Conservation (phyloP, 2,797 vertebrate genomes). For the Avahi laniger region DNA sequence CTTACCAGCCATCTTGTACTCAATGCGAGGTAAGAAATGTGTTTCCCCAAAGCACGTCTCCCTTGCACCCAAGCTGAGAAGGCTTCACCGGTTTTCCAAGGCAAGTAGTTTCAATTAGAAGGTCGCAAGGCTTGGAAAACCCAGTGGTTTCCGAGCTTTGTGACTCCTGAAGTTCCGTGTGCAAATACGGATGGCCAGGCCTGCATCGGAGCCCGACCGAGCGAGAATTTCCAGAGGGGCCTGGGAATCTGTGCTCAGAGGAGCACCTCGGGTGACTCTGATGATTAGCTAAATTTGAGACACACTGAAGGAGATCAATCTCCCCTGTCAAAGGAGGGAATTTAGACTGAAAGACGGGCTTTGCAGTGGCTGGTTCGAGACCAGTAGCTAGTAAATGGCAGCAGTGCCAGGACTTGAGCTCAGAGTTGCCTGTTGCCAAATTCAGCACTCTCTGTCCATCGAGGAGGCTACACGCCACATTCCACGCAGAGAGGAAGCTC, state of each 20-base stretch:
- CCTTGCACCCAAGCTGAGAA: neutral
- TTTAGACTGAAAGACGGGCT: neutral
- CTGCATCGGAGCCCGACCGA: neutral
- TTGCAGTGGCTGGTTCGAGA: neutral
- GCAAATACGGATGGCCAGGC: neutral
- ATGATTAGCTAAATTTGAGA: neutral
- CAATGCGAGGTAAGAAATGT: neutral
- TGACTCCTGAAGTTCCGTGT: neutral
- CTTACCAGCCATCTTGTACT: neutral
- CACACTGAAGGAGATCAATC: neutral
- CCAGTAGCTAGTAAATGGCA: too few species aligned
- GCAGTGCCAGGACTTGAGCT: neutral
- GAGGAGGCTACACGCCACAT: neutral
- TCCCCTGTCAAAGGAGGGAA: neutral
- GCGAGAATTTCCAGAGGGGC: neutral
- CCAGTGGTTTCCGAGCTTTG: neutral
- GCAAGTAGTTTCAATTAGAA: neutral
- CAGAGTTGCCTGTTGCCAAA: neutral
- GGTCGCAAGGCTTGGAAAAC: neutral
- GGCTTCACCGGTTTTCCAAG: neutral
- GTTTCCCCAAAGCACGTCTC: neutral
- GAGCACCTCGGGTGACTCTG: too few species aligned
- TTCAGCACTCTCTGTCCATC: neutral
- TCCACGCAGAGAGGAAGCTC: accelerated
- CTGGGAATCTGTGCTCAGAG: neutral